phyloP scores from a whole-genome alignment of 2,113 vertebrate species.

The Talpa occidentalis region DNA sequence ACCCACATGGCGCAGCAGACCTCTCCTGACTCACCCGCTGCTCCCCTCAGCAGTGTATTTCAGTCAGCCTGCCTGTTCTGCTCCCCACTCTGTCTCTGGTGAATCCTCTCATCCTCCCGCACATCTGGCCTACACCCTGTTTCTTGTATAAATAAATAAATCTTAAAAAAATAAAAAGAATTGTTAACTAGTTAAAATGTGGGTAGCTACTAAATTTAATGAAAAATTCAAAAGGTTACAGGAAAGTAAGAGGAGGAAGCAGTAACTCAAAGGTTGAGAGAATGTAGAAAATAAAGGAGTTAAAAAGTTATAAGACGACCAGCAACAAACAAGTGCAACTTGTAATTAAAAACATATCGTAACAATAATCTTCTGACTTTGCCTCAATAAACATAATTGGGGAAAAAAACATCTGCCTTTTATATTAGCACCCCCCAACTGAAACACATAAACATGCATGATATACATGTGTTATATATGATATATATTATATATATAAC shows the following conservation, averaged over 20 bases:
- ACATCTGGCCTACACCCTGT: too few species aligned
- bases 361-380: too few species aligned
- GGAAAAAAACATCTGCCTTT: not conserved
- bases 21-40: too few species aligned
- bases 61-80: too few species aligned
- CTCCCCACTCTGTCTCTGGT: too few species aligned
- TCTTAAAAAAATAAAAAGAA: too few species aligned
- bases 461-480: too few species aligned
- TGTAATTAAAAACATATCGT: not conserved
- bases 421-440: not conserved
- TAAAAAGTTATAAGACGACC: not conserved
- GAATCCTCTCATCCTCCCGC: too few species aligned
- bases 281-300: not conserved
- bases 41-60: too few species aligned
- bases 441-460: not conserved
- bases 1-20: too few species aligned
- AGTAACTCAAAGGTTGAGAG: not conserved
- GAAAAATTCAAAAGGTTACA: not conserved
- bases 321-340: not conserved
- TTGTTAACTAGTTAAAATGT: not conserved
- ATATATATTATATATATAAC: not conserved
- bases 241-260: not conserved
- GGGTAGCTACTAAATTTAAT: not conserved
- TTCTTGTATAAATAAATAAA: too few species aligned
- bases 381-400: too few species aligned